Evolutionary conservation across 2,113 vertebrate species (phyloP).

Genomic region (Australoheros scitulus): DNA sequence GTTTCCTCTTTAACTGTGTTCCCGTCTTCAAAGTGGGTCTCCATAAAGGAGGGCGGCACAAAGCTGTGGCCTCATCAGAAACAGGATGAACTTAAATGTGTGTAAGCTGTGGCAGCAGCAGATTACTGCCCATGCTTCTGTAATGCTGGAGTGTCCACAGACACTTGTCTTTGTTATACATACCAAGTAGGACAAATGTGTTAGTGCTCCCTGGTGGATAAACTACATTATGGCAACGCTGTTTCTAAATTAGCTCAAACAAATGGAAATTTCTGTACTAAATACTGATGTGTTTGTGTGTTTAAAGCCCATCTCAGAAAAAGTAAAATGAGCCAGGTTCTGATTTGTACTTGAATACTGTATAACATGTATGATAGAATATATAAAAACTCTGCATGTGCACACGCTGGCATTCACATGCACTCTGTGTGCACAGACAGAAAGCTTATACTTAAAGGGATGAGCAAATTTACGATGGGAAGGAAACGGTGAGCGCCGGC

Average conservation of each 20-base stretch:
- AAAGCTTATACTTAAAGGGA: not conserved
- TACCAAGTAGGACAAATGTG: not conserved
- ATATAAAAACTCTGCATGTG: not conserved
- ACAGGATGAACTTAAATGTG: not conserved
- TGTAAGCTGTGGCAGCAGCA: not conserved
- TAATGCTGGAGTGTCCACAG: not conserved
- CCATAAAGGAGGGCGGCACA: not conserved
- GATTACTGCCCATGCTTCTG: not conserved
- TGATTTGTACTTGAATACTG: not conserved
- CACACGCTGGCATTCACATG: rapidly evolving
- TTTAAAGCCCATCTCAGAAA: not conserved
- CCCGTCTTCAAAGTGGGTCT: not conserved
- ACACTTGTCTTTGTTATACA: not conserved
- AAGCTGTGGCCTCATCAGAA: not conserved
- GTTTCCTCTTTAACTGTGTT: not conserved
- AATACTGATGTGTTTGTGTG: not conserved
- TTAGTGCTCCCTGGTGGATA: slow-evolving; percentile 31
- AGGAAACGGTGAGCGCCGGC: not conserved
- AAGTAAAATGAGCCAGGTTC: not conserved
- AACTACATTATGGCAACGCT: not conserved
- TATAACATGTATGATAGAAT: not conserved
- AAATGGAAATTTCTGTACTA: not conserved
- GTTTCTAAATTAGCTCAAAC: not conserved
- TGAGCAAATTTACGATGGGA: not conserved
- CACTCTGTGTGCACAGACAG: not conserved